Percentiles rank a stretch among this genome's conserved stretches.
These are phyloP conservation scores for Zonotrichia leucophrys DNA, from an alignment of 2,113 vertebrate species.

Conservation along the genomic window DNA sequence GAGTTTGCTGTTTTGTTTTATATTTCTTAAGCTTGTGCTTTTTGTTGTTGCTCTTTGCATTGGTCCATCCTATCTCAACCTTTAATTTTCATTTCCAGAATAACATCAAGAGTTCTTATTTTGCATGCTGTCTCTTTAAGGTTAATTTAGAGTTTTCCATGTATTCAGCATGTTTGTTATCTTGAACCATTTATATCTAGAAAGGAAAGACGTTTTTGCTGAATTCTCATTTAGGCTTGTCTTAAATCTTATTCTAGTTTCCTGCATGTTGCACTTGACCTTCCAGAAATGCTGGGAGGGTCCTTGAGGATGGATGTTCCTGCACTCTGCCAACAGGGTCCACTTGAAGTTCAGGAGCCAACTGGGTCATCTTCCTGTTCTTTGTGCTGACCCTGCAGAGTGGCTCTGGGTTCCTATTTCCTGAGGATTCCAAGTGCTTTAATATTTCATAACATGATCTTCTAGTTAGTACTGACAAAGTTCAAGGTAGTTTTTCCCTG, in stretches of 20 bases:
- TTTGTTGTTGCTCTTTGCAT: background rate
- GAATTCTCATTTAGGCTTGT: slow-evolving; percentile 21
- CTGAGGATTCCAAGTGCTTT: background rate
- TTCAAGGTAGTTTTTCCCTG: background rate
- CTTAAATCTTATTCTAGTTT: slow-evolving; percentile 49
- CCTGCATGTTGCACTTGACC: slow-evolving; percentile 46
- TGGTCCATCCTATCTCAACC: background rate
- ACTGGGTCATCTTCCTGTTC: background rate
- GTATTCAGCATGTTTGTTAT: slow-evolving; percentile 43
- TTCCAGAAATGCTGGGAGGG: background rate
- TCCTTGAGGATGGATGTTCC: background rate
- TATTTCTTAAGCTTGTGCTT: background rate
- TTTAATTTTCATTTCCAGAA: slow-evolving; percentile 3
- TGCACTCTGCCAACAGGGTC: background rate
- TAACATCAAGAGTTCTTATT: background rate
- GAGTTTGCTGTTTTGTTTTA: background rate
- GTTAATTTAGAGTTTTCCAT: background rate
- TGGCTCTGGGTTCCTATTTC: slow-evolving; percentile 5
- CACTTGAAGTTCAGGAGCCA: background rate
- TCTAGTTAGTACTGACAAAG: slow-evolving; percentile 1
- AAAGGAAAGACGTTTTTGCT: slow-evolving; percentile 56
- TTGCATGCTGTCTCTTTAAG: background rate
- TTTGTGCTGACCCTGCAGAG: background rate
- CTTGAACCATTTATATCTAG: slow-evolving; percentile 29
- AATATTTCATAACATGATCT: background rate